Evolutionary conservation across 2,113 vertebrate genomes (phyloP).

Genomic region (Dasyornis broadbenti): DNA sequence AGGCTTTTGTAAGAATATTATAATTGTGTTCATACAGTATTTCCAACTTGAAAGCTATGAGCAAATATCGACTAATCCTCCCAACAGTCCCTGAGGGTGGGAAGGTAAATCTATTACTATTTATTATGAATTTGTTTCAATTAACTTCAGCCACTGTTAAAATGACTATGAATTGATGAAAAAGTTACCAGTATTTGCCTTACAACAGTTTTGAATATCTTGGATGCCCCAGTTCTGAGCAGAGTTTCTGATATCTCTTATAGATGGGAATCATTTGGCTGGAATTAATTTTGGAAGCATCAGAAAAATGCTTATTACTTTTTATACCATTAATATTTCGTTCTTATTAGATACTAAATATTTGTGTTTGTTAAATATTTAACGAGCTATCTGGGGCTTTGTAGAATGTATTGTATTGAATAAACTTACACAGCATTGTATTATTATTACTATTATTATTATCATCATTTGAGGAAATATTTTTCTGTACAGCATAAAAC

Average conservation of each 20-base stretch:
- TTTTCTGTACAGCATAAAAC: neutral
- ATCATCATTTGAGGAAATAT: neutral
- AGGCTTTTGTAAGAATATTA: conserved; percentile 23
- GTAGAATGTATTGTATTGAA: conserved; percentile 43
- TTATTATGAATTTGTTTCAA: conserved; percentile 56
- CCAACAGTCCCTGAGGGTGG: neutral
- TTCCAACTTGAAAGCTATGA: conserved; percentile 45
- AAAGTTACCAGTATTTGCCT: neutral
- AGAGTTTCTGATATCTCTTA: neutral
- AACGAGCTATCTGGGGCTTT: conserved; percentile 9
- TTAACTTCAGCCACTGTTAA: conserved; percentile 43
- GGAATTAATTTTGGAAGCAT: neutral
- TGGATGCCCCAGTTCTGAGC: neutral
- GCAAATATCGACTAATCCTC: conserved; percentile 54
- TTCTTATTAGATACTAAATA: conserved; percentile 63
- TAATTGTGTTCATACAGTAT: conserved; percentile 34
- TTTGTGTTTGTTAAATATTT: conserved; percentile 57
- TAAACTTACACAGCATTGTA: neutral
- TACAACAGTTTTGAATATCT: neutral
- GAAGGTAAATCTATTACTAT: conserved; percentile 58
- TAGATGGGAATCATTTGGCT: neutral
- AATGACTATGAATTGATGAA: neutral
- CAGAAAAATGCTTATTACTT: conserved; percentile 2
- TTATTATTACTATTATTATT: neutral
- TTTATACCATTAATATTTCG: conserved; percentile 4